Base-by-base conservation (phyloP, 2,797 vertebrate species). In the Gallinago nigripennis region DNA sequence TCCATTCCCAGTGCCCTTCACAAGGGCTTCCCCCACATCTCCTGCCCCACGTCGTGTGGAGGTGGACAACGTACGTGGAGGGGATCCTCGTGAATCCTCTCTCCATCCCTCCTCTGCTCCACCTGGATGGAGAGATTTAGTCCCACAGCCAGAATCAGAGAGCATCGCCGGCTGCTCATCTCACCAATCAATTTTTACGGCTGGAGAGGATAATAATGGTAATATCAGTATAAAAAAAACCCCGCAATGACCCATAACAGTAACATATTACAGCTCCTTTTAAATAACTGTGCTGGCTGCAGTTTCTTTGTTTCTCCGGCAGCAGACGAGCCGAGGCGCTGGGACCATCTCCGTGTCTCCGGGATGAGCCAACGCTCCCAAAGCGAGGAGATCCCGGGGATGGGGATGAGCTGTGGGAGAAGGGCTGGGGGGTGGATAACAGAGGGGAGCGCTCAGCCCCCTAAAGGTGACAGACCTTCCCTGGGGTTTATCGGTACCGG, bases 121-220 rank as follows among this genome's bases (percentile, higher is more conserved):
- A 91, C 86, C 87, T 92, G 91, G 80, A 75, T 61, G 65, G 88
- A 18, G 83, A 96, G 76, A 94, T 95, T 96, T 46, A 95, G 93
- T 94, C 82, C 77, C 57, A 10, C 90, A 90, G 93, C 94, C 94
- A 57, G 92, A 82, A 94, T 43, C 48, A 61, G 88, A 95, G 92
- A 72, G 75, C 69, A 68, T 70, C 68, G 51, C 92, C 90, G 81
- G 25, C 95, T 65, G 92, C 90, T 97, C 96, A 94, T 97, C 93
- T 80, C 96, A 95, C 92, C 95, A 96, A 98, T 98, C 97, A 97
- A 97, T 98, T 97, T 98, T 98, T 98, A 97, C 64, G 84, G 97
- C 95, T 81, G 57, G 85, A 88, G 97, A 97, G 97, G 96, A 97
- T 97, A 97, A 97, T 97, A 97, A 97, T 97, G 97, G 97, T 96